Conservation (phyloP, 2,113 vertebrate genomes). For the Pseudopipra pipra region DNA sequence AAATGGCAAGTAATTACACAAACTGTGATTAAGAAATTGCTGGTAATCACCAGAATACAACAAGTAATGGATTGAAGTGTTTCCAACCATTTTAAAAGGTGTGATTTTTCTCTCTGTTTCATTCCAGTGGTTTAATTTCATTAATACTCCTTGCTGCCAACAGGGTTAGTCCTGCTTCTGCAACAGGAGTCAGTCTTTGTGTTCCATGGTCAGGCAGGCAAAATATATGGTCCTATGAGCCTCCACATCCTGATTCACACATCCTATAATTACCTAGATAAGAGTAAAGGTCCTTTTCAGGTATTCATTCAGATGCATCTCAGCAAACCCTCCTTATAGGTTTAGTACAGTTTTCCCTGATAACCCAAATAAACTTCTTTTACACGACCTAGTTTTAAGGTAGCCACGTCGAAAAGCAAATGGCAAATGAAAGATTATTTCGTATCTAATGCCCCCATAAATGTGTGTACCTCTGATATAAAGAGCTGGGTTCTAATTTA, state of each 20-base stretch:
- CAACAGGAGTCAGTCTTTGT: neutral
- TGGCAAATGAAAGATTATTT: slow-evolving; percentile 53
- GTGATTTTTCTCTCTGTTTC: neutral
- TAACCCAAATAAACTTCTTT: slow-evolving; percentile 32
- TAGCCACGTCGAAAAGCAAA: slow-evolving; percentile 41
- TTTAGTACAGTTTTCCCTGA: neutral
- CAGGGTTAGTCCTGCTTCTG: neutral
- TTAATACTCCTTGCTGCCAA: neutral
- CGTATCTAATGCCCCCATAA: slow-evolving; percentile 47
- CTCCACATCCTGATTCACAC: neutral
- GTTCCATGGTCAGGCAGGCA: neutral
- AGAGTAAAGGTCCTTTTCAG: neutral
- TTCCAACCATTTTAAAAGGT: neutral
- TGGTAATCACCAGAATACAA: slow-evolving; percentile 11
- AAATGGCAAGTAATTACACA: slow-evolving; percentile 35
- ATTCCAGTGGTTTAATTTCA: neutral
- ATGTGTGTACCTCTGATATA: slow-evolving; percentile 58
- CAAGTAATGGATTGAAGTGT: neutral
- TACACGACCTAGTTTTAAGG: neutral
- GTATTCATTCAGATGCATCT: neutral
- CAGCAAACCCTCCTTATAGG: neutral
- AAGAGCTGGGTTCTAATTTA: slow-evolving; percentile 63
- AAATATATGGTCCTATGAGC: neutral
- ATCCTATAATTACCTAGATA: neutral
- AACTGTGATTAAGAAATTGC: slow-evolving; percentile 35